Conservation (phyloP, 2,888 invertebrate species). For the Sphaeridia pumilis region DNA sequence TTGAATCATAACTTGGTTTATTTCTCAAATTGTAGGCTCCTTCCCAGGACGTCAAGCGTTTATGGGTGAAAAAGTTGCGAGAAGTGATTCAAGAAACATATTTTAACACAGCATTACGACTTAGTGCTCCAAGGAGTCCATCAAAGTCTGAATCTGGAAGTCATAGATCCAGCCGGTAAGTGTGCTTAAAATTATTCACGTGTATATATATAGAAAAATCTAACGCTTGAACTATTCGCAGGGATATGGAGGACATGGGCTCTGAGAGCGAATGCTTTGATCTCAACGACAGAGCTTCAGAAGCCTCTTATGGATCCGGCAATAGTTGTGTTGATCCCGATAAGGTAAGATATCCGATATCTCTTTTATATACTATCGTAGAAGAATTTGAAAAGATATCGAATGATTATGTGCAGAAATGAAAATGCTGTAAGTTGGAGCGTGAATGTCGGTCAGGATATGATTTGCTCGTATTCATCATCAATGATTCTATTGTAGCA, state of each 20-base stretch:
- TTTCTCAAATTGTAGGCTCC: slow-evolving; percentile 57
- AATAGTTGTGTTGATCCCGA: slow-evolving; percentile 83
- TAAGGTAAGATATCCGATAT: no score
- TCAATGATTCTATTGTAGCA: no score
- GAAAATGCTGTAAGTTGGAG: no score
- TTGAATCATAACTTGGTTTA: slow-evolving; percentile 1
- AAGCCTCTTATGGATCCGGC: slow-evolving; percentile 84
- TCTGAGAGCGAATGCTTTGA: slow-evolving; percentile 74
- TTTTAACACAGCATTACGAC: slow-evolving; percentile 73
- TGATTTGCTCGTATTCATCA: no score
- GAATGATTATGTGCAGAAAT: no score
- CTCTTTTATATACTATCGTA: no score
- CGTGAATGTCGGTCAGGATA: no score
- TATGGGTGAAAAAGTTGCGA: slow-evolving; percentile 88
- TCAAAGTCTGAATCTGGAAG: slow-evolving; percentile 60
- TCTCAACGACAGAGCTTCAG: slow-evolving; percentile 71
- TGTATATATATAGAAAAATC: no score
- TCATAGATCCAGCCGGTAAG: slow-evolving; percentile 68
- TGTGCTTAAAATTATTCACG: no score
- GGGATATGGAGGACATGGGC: slow-evolving; percentile 77
- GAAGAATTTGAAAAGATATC: no score
- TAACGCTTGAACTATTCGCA: no score
- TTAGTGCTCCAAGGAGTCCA: slow-evolving; percentile 68
- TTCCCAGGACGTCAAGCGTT: slow-evolving; percentile 81
- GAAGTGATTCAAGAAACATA: slow-evolving; percentile 95